phyloP scores from a whole-genome alignment of 2,113 vertebrate species.

The Boleophthalmus pectinirostris region DNA sequence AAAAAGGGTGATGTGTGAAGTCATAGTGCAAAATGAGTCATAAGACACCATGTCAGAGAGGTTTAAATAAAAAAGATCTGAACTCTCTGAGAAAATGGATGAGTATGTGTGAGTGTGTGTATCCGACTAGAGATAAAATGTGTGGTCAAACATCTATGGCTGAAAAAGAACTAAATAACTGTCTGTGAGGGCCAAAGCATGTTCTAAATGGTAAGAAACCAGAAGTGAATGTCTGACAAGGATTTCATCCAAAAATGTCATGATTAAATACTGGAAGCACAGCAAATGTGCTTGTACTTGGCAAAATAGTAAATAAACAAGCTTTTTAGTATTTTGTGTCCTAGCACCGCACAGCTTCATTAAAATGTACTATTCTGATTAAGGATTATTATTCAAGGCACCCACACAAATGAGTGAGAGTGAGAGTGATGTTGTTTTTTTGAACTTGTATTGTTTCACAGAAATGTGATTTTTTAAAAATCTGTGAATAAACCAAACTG shows the following conservation, averaged over 20 bases:
- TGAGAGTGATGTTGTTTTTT: no score
- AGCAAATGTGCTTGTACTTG: neutral
- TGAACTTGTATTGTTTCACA: no score
- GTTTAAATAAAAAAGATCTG: conserved; percentile 37
- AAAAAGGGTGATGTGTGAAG: conserved; percentile 26
- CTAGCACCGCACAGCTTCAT: neutral
- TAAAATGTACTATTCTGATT: neutral
- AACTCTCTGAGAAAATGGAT: conserved; percentile 23
- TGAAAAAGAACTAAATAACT: neutral
- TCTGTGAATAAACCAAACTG: conserved; percentile 27
- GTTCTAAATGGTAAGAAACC: neutral
- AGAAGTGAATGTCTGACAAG: neutral
- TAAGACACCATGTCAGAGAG: conserved; percentile 37
- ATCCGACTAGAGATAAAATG: conserved; percentile 11
- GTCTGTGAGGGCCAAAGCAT: neutral
- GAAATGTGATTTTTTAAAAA: neutral
- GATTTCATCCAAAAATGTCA: neutral
- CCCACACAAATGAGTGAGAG: no score
- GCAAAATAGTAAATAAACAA: neutral
- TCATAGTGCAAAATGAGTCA: conserved; percentile 44
- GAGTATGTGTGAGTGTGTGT: conserved; percentile 35
- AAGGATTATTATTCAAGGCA: neutral
- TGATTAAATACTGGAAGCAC: neutral
- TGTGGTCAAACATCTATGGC: neutral
- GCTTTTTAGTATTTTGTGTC: neutral